These are phyloP conservation scores for Karalla daura DNA, from an alignment of 2,797 vertebrate genomes.

Conservation along the genomic window DNA sequence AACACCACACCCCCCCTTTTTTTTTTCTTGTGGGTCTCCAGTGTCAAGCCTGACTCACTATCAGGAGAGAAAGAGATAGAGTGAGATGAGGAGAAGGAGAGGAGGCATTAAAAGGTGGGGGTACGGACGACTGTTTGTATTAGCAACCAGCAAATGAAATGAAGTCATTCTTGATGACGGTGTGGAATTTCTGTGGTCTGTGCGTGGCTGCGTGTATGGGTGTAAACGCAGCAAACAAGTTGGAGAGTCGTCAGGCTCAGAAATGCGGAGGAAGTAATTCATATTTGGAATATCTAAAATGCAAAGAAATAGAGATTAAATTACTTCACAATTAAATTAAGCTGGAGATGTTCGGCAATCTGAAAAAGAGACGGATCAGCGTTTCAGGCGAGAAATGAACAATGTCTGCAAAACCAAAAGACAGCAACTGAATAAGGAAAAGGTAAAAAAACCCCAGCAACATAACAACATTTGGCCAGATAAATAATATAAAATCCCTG, in stretches of 20 bases:
- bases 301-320: background rate
- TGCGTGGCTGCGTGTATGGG: background rate
- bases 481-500: background rate
- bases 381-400: background rate
- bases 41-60: conserved; percentile 85
- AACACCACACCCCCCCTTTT: conserved; percentile 87
- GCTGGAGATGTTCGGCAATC: conserved; percentile 1
- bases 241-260: background rate
- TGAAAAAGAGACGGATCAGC: background rate
- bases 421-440: background rate
- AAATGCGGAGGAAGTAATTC: background rate
- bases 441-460: background rate
- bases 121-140: conserved; percentile 43
- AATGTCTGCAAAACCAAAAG: background rate
- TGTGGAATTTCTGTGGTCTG: background rate
- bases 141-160: conserved; percentile 42
- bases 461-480: background rate
- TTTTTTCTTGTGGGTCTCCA: conserved; percentile 86
- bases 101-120: conserved; percentile 9
- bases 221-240: conserved; percentile 11
- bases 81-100: conserved; percentile 17
- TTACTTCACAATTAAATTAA: conserved; percentile 3
- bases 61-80: conserved; percentile 49
- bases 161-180: conserved; percentile 32
- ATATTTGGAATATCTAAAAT: conserved; percentile 1